phyloP scores from a whole-genome alignment of 2,113 vertebrate species.

The Panthera uncia region DNA sequence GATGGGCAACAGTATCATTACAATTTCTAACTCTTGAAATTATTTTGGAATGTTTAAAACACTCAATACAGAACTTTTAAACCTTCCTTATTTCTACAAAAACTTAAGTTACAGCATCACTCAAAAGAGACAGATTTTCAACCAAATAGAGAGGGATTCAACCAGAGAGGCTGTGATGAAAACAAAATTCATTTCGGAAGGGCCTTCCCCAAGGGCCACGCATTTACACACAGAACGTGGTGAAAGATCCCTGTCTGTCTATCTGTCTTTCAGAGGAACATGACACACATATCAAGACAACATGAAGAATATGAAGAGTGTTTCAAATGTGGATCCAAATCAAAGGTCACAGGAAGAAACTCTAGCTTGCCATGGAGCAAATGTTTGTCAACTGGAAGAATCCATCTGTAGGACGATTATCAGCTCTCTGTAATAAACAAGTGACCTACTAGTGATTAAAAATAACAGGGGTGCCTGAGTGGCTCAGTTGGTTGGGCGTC shows the following conservation, averaged over 20 bases:
- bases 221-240: neutral
- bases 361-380: neutral
- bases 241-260: neutral
- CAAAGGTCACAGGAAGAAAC: neutral
- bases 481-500: too few species aligned
- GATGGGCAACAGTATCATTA: neutral
- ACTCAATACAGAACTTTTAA: neutral
- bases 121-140: neutral
- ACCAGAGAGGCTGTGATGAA: neutral
- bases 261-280: neutral
- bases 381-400: neutral
- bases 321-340: neutral
- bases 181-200: neutral
- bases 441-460: neutral
- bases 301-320: neutral
- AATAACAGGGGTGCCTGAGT: neutral
- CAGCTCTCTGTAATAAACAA: neutral
- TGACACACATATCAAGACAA: neutral
- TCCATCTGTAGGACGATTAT: neutral
- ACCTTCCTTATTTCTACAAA: slow-evolving; percentile 11
- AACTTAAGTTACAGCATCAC: neutral
- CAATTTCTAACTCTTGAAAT: neutral
- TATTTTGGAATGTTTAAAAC: neutral
- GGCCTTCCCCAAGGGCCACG: neutral
- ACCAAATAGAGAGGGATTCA: neutral